Base-by-base conservation (phyloP, 1,140 invertebrate genomes). In the Homalodisca vitripennis region DNA sequence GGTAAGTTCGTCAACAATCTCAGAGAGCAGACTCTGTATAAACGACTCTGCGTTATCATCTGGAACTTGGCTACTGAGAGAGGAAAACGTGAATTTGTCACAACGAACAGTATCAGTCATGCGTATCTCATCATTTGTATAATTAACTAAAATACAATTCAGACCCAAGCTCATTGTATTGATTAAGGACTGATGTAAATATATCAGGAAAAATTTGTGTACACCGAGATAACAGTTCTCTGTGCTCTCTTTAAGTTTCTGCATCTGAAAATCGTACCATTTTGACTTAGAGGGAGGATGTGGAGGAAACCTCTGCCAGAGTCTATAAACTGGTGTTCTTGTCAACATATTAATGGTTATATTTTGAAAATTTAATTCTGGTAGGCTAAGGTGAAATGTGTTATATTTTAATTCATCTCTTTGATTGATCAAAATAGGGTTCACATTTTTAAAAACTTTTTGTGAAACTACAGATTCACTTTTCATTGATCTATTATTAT, bases 241-340 rank as follows among this genome's bases (percentile, higher is more conserved):
- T 12, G 48, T n/a, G 22, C 48, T 20, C 22, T 51, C 22, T 51
- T 51, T 51, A 51, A 51, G 22, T 22, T 22, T 51, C n/a, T 51
- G 48, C n/a, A 51, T 20, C 3, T 51, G 48, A n/a, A 51, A 51
- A 12, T 51, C 48, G n/a, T 12, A n/a, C 48, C 48, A 51, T 51
- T 51, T 51, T 20, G 22, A 51, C 3, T n/a, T 51, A 51, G 48
- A 20, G 17, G 48, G 6, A n/a, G 48, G 22, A 10, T 14, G 14
- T 12, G n/a, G 3, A 10, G 48, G 48, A 51, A 20, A 51, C 3
- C 22, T 51, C 6, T 20, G 48, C 48, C 48, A 51, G 2, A 51
- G n/a, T 3, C 22, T n/a, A n/a, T 51, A 51, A 51, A 51, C 48
- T 20, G 48, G 48, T 20, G 48, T 20, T 3, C 3, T 51, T 51